Evolutionary conservation across 2,113 vertebrate species (phyloP), one percentile per base, ranked within the genome.

Genomic region (Mormyrus iriodes): DNA sequence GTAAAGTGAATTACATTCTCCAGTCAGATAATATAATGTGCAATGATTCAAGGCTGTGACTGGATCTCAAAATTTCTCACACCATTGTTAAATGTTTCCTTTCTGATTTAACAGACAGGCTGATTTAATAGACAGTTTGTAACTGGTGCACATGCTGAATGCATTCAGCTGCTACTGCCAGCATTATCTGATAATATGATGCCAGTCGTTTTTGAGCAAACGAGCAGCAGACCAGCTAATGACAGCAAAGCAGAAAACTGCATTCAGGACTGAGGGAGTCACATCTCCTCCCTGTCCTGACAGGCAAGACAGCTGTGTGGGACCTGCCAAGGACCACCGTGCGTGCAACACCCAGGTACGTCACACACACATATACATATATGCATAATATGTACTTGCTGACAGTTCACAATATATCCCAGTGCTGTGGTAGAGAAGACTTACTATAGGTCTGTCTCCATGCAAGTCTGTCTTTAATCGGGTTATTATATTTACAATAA

Each of bases 261-360:
- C 44, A 31, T 85, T 13, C 49, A 52, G 83, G 9, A 27, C 48
- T 85, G 24, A 46, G 79, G 79, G 44, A 46, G 19, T 86, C 48
- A 0, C 49, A 35, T 24, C 31, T 88, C n/a, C 3, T 65, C 88
- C 52, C 87, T 86, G 86, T 3, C 90, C 88, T 91, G 92, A 53
- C 92, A 98, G 97, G 95, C 95, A 93, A 93, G 97, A 96, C 86
- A 95, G 94, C 94, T 99, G 98, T 49, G 69, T 95, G 90, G 98
- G 97, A 88, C 96, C 97, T 3, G 88, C 93, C 42, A 96, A 94
- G 90, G 96, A 95, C 61, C 97, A 96, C 92, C 94, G 65, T 17
- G 95, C 94, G 13, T 98, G 97, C 91, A 96, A 95, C 17, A 42
- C 19, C 0, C 65, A 88, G 69, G 88, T 88, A 88, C 31, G 19